Base-by-base conservation (phyloP, 2,797 vertebrate genomes). In the Limnodromus scolopaceus region DNA sequence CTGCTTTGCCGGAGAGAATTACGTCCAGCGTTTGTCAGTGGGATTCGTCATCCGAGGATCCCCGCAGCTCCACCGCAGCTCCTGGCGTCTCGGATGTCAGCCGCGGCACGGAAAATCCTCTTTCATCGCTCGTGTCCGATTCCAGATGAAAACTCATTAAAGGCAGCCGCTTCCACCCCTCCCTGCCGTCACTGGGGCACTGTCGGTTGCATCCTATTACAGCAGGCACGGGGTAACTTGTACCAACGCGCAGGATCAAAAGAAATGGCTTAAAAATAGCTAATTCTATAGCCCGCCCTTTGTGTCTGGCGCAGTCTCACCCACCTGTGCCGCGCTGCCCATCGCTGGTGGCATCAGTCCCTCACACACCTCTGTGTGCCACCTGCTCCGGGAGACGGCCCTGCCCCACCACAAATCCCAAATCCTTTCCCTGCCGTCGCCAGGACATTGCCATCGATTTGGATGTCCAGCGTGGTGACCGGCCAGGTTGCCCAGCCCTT, bases 111-210 rank as follows among this genome's bases (percentile, higher is more conserved):
- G 93, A 81, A 95, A 95, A 94, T 86, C 85, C 85, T 93, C 92
- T 90, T 89, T 84, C 38, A 7, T 63, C 0, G 1, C 71, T 71
- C 1, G 9, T 57, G 87, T 88, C 90, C 3, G 9, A 46, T 84
- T 84, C 88, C 88, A 72, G 88, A 69, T 69, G 88, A 81, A 93
- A 92, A 93, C 70, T 90, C 82, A 95, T 87, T 83, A 89, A 89
- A 93, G 69, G 87, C 87, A 90, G 72, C 79, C 4, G 2, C 64
- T 51, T 60, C 70, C n/a, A 30, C 46, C 25, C 5, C 69, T 81
- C 80, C 57, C 85, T 54, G 65, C 90, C 36, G 1, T n/a, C 3
- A 8, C 39, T 4, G 16, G 30, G 54, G 45, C 72, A 28, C 46
- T 69, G n/a, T 25, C 70, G n/a, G 49, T 76, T 3, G 0, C 7